These are phyloP conservation scores for Nesometra sesokonis DNA, from an alignment of 35 echinoderm and acorn worm genomes.

Conservation along the genomic window DNA sequence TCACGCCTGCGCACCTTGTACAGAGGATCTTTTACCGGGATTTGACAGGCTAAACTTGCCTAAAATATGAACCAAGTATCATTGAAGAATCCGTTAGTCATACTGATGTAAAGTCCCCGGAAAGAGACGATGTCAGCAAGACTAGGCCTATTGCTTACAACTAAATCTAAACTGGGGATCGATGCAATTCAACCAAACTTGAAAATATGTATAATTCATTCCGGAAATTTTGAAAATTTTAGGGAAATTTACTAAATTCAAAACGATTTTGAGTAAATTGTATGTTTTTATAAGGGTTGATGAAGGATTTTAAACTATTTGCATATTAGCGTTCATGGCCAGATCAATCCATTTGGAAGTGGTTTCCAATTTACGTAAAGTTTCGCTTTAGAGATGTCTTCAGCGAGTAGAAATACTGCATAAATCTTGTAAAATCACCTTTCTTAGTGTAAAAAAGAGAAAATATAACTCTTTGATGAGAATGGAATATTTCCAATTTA, in stretches of 20 bases:
- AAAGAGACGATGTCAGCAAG: not conserved
- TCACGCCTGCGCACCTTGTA: not conserved
- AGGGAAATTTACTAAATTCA: conserved; percentile 1
- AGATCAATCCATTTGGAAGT: not conserved
- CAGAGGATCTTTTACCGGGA: not conserved
- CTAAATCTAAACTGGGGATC: not conserved
- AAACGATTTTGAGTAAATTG: conserved; percentile 1
- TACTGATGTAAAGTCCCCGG: not conserved
- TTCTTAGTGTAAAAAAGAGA: too few species aligned
- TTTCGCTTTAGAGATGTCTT: not conserved
- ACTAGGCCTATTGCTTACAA: not conserved
- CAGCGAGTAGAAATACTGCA: too few species aligned
- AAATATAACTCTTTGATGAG: too few species aligned
- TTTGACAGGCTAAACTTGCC: not conserved
- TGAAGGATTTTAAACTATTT: not conserved
- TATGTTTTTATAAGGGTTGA: not conserved
- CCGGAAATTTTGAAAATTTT: not conserved
- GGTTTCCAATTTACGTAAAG: not conserved
- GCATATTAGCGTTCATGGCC: not conserved
- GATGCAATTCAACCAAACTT: not conserved
- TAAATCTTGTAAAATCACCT: too few species aligned
- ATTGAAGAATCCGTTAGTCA: not conserved
- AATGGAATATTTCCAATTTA: too few species aligned
- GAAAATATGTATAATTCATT: not conserved
- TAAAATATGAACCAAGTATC: not conserved